Evolutionary conservation across 2,797 vertebrate genomes (phyloP).

Genomic region (Dendrocincla tyrannina): DNA sequence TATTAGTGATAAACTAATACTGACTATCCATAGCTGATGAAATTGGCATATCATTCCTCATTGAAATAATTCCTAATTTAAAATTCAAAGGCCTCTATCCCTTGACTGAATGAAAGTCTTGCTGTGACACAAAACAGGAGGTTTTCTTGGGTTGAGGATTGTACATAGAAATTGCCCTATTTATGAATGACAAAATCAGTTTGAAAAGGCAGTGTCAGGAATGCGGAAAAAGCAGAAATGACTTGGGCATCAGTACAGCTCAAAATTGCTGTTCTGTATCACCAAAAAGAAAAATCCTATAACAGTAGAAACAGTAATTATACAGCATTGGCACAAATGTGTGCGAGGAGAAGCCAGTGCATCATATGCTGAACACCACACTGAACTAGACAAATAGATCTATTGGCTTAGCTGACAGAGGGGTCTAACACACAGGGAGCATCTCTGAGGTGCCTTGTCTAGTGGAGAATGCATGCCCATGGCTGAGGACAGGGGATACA

Average conservation of each 20-base stretch:
- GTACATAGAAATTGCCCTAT: neutral
- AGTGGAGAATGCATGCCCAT: fast-evolving
- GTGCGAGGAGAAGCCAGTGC: neutral
- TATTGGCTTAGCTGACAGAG: neutral
- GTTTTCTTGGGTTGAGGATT: neutral
- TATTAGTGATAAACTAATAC: neutral
- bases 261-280: neutral
- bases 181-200: neutral
- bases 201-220: neutral
- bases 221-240: neutral
- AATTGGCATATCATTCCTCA: neutral
- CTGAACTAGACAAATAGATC: neutral
- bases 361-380: neutral
- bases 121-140: neutral
- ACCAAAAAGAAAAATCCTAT: neutral
- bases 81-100: neutral
- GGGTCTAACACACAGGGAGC: neutral
- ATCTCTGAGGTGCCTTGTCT: neutral
- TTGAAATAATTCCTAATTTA: neutral
- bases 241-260: neutral
- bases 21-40: neutral
- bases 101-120: neutral
- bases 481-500: neutral
- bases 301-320: neutral
- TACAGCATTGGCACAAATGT: neutral